Evolutionary conservation across 2,888 invertebrate genomes (phyloP).

Genomic region (Acronicta aceris): DNA sequence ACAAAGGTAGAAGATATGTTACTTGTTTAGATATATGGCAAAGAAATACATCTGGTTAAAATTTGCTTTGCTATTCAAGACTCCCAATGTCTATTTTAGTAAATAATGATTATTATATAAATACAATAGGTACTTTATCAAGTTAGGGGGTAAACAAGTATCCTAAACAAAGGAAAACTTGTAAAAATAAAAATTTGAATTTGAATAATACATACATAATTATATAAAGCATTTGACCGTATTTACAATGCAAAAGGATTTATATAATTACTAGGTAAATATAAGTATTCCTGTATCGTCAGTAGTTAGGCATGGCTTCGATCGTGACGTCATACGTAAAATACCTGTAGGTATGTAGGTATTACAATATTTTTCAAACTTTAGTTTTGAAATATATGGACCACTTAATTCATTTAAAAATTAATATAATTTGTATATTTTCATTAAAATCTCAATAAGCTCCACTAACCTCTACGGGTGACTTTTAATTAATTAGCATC

Average conservation of each 20-base stretch:
- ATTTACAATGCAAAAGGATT: conserved; percentile 45
- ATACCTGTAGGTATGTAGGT: not conserved
- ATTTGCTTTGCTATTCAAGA: conserved; percentile 2
- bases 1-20: conserved; percentile 57
- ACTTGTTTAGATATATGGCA: conserved; percentile 23
- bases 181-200: not conserved
- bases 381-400: not conserved
- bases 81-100: conserved; percentile 1
- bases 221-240: conserved; percentile 30
- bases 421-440: not conserved
- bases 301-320: conserved; percentile 29
- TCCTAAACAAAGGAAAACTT: too few species aligned
- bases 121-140: conserved; percentile 11
- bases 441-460: conserved; percentile 8
- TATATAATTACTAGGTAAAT: conserved; percentile 9
- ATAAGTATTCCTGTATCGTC: conserved; percentile 45
- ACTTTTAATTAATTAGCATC: not conserved
- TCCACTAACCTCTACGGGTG: conserved; percentile 11
- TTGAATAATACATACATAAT: too few species aligned
- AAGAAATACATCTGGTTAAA: conserved; percentile 19
- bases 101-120: conserved; percentile 15
- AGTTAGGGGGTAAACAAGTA: conserved; percentile 2
- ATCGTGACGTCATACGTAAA: conserved; percentile 18
- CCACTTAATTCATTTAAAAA: conserved; percentile 1
- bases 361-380: not conserved